These are phyloP conservation scores for Pocillopora meandrina DNA, from an alignment of 92 coral and sea anemone genomes.

Conservation along the genomic window DNA sequence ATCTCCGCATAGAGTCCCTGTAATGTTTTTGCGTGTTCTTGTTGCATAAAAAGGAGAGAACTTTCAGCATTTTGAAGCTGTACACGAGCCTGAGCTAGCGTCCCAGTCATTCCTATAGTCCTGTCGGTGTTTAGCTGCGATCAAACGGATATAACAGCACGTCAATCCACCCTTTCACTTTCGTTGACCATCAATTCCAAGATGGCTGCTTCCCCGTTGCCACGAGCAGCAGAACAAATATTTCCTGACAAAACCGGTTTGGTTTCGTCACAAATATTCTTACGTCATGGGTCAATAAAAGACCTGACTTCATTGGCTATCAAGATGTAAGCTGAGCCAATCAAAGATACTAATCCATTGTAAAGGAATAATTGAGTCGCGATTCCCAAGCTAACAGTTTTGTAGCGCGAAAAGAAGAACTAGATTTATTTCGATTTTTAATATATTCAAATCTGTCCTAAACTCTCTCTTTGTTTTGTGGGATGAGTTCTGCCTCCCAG, in stretches of 20 bases:
- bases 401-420: slow-evolving; percentile 11
- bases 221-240: slow-evolving; percentile 78
- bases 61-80: slow-evolving; percentile 99
- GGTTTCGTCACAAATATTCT: slow-evolving; percentile 74
- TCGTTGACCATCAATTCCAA: slow-evolving; percentile 63
- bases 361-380: neutral
- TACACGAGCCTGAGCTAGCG: slow-evolving; percentile 74
- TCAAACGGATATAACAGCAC: slow-evolving; percentile 21
- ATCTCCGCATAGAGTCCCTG: slow-evolving; percentile 96
- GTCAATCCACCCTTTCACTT: slow-evolving; percentile 30
- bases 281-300: slow-evolving; percentile 41
- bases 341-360: slow-evolving; percentile 1
- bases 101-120: slow-evolving; percentile 68
- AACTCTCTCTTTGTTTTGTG: neutral
- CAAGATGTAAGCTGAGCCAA: neutral
- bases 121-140: neutral
- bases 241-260: slow-evolving; percentile 20
- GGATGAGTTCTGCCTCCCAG: slow-evolving; percentile 22
- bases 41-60: slow-evolving; percentile 95
- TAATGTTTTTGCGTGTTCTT: slow-evolving; percentile 96
- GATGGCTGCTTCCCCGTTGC: slow-evolving; percentile 92
- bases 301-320: slow-evolving; percentile 30
- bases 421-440: neutral
- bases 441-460: too few species aligned
- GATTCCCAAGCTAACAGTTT: neutral